Evolutionary conservation across 2,888 invertebrate species (phyloP).

Genomic region (Creontiades dilutus): DNA sequence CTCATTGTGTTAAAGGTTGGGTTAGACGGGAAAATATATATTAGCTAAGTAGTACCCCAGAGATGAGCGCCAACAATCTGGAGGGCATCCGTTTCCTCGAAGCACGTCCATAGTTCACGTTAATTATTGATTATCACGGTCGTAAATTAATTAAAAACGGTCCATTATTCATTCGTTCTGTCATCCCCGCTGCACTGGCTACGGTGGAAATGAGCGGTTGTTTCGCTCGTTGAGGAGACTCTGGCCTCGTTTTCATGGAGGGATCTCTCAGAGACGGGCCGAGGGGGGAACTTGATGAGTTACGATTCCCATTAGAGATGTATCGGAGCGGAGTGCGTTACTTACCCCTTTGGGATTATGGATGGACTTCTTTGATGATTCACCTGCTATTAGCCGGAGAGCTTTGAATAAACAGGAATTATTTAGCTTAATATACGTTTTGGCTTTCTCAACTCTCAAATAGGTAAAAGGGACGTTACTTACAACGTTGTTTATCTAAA

Average conservation of each 20-base stretch:
- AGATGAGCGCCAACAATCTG: background rate
- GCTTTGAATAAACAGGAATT: background rate
- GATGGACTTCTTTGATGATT: constrained; percentile 9
- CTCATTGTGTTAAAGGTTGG: no score
- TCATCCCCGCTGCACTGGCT: background rate
- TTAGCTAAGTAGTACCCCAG: background rate
- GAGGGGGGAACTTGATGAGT: constrained; percentile 1
- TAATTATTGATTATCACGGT: constrained; percentile 11
- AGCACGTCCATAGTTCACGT: background rate
- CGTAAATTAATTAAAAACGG: constrained; percentile 23
- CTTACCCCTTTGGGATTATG: constrained; percentile 10
- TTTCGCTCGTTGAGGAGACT: background rate
- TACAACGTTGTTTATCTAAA: no score
- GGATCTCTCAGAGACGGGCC: background rate
- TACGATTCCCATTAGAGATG: constrained; percentile 8
- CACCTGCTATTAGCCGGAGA: background rate
- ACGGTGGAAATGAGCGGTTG: background rate
- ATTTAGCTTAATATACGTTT: no score
- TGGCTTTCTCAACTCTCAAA: no score
- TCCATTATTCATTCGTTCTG: background rate
- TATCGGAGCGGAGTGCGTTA: constrained; percentile 5
- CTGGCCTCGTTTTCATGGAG: background rate
- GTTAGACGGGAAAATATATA: no score
- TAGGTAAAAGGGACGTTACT: no score
- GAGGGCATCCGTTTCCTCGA: background rate